Evolutionary conservation across 1,140 invertebrate species (phyloP).

Genomic region (Trichomalopsis sarcophagae): DNA sequence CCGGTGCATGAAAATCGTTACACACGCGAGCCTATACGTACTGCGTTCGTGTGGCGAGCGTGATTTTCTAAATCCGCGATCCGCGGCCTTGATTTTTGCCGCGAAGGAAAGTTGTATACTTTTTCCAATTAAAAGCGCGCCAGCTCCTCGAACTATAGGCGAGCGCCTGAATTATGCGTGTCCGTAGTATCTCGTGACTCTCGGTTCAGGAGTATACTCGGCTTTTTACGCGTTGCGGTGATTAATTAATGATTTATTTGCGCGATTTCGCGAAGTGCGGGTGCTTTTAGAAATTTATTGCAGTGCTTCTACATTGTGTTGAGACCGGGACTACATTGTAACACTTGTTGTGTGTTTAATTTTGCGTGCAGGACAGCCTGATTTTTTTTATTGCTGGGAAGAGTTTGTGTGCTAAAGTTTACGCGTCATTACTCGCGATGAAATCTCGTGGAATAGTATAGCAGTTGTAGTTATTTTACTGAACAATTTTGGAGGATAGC

Average conservation of each 20-base stretch:
- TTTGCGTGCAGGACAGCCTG: not conserved
- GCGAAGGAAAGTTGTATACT: slow-evolving; percentile 46
- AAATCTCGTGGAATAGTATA: not conserved
- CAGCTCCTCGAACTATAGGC: not conserved
- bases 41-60: not conserved
- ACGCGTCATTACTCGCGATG: not conserved
- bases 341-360: not conserved
- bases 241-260: slow-evolving; percentile 28
- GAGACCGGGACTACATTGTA: no score
- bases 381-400: no score
- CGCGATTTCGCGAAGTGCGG: not conserved
- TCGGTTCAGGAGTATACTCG: no score
- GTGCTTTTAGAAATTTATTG: slow-evolving; percentile 31
- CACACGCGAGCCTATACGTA: not conserved
- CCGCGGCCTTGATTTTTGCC: slow-evolving; percentile 51
- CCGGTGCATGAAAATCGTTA: slow-evolving; percentile 68
- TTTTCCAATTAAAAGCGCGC: slow-evolving; percentile 49
- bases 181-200: not conserved
- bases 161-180: not conserved
- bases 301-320: not conserved
- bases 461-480: no score
- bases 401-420: not conserved
- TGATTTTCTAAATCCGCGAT: slow-evolving; percentile 48
- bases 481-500: no score
- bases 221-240: not conserved